Conservation (phyloP, 2,888 invertebrate genomes). For the Pharmacophagus antenor region DNA sequence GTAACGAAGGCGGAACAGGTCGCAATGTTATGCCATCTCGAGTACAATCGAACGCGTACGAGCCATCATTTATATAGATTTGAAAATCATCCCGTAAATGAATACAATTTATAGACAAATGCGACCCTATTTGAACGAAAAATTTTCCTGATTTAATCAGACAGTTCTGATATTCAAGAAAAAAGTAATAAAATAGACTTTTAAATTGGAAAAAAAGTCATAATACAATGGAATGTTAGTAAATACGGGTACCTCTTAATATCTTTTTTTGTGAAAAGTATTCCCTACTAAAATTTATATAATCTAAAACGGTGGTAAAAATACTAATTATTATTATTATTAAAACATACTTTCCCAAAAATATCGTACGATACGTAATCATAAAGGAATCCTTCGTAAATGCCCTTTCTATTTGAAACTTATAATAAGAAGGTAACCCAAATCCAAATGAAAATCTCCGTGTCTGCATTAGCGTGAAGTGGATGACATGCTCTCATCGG, state of each 20-base stretch:
- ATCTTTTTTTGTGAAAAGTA: no score
- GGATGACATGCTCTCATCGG: constrained; percentile 72
- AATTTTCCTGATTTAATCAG: constrained; percentile 54
- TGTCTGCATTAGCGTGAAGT: constrained; percentile 66
- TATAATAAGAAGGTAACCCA: constrained; percentile 57
- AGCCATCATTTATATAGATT: constrained; percentile 75
- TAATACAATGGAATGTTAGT: background rate
- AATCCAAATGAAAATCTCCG: constrained; percentile 56
- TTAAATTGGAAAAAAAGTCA: no score
- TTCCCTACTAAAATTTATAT: no score
- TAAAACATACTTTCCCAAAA: background rate
- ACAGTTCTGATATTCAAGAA: background rate
- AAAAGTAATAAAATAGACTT: background rate
- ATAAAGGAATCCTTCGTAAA: background rate
- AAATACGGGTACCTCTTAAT: no score
- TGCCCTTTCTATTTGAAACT: constrained; percentile 33
- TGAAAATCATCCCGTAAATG: constrained; percentile 71
- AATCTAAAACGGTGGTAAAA: no score
- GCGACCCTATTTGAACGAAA: constrained; percentile 65
- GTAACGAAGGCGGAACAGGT: background rate
- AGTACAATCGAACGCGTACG: constrained; percentile 51
- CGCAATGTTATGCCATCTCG: constrained; percentile 26
- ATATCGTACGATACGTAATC: background rate
- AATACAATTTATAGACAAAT: constrained; percentile 77
- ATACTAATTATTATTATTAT: no score